Base-by-base conservation (phyloP, 2,888 invertebrate genomes). In the Tetragonisca angustula region DNA sequence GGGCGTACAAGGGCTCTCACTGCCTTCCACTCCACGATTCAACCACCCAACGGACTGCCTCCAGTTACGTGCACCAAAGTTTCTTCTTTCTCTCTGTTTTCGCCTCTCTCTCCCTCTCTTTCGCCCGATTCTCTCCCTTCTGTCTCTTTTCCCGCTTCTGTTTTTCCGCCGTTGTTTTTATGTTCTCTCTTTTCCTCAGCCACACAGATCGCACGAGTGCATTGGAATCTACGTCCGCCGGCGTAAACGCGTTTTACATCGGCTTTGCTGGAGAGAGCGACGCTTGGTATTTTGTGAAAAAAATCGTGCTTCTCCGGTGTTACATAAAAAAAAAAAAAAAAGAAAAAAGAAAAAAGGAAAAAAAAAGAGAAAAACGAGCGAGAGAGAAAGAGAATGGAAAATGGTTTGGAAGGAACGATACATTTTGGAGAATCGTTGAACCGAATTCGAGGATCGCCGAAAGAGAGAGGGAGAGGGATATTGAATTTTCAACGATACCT, bases 11-110 rank as follows among this genome's bases (percentile, higher is more conserved):
- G 92, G 90, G 90, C 91, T 90, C 93, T 93, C 91, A 89, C 88
- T 90, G 88, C 89, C 91, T 90, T 89, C 92, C 92, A 93, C 92
- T 93, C 88, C 89, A 90, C 90, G 88, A 91, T 91, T 91, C 92
- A 92, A 91, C 90, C 91, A 90, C 86, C 91, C 91, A 91, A 92
- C 91, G 89, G 90, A 90, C 88, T 91, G 90, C 91, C 91, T 89
- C 88, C 87, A 90, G 88, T 90, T 90, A 89, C 89, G 85, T 81
- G 84, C 74, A 77, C 84, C 83, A 74, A 82, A 89, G 85, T 86
- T 84, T 79, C 82, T 79, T 77, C 84, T 81, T 79, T 80, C 79
- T 80, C 79, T 73, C 79, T 69, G 67, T 81, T 78, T 61, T 69
- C 76, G 61, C 36, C 69, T 27, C 27, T 61, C 68, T 54, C 32